Base-by-base conservation (phyloP, 2,888 invertebrate species). In the Mesoligia furuncula region DNA sequence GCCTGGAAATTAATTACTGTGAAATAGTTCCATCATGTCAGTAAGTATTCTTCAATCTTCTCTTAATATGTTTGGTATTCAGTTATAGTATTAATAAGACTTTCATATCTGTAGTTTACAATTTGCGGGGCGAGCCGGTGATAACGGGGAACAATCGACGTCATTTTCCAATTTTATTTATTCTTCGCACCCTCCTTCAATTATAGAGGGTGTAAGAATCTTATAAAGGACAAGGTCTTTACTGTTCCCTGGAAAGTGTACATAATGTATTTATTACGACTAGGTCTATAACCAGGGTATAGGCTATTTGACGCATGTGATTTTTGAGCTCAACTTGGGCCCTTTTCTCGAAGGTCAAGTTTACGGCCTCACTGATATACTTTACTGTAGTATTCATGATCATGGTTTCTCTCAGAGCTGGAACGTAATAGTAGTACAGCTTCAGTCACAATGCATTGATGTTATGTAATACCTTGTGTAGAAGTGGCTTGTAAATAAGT, bases 401-500 rank as follows among this genome's bases (percentile, higher is more conserved):
- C 48, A 51, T 72, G 65, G 42, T 39, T 64, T 69, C 67, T 64
- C 36, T 39, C 42, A 65, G 57, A 70, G 51, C 59, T 65, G 73
- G 59, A 72, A 75, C 59, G 54, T 75, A 72, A 42, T 70, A 77
- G 42, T 71, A 80, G 57, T 72, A 75, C 73, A 85, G 73, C 74
- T 76, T 77, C 73, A 80, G 79, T 82, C 75, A 76, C 79, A 82
- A 77, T 85, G 83, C 83, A 85, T 81, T 75, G 73, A 81, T 90
- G 94, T 95, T 96, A 96, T 96, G 96, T 96, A 96, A 96, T 94
- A 94, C 90, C 88, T 90, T 90, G 86, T 90, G 89, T 91, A 91
- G 92, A 92, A 92, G 90, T 90, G 85, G 91, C 92, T 92, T 93
- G 92, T 94, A 93, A 94, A 94, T 94, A 93, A 90, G 90, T 90